A percentile compares a stretch with the other conserved stretches of the same genome.
phyloP scores from a whole-genome alignment of 2,797 vertebrate species.

The Aphelocoma californica region DNA sequence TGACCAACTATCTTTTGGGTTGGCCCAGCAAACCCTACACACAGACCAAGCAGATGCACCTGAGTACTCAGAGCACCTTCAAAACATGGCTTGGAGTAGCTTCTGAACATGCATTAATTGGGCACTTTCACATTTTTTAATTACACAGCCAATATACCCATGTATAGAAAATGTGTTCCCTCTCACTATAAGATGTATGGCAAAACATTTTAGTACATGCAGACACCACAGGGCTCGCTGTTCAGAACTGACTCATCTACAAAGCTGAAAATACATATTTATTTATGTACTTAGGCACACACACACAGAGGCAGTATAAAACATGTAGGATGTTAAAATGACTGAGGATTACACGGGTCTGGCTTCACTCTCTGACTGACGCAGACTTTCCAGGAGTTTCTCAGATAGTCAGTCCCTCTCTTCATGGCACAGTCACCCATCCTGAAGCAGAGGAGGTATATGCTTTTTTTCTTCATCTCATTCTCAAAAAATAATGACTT shows the following conservation, averaged over 20 bases:
- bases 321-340: not conserved
- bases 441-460: not conserved
- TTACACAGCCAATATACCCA: not conserved
- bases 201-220: not conserved
- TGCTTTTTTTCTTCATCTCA: not conserved
- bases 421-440: rapidly evolving
- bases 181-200: not conserved
- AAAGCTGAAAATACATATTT: not conserved
- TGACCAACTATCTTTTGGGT: not conserved
- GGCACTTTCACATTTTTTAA: not conserved
- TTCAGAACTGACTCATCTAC: not conserved
- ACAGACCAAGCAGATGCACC: not conserved
- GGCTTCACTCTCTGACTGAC: not conserved
- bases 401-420: not conserved
- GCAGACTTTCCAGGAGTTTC: not conserved
- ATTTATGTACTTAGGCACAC: not conserved
- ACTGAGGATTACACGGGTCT: not conserved
- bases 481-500: not conserved
- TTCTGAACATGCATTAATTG: not conserved
- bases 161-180: not conserved
- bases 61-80: not conserved
- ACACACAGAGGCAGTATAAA: not conserved
- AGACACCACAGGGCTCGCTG: not conserved
- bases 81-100: not conserved
- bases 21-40: not conserved